Percentiles rank a stretch among this genome's conserved stretches.
Conservation (phyloP, 2,888 invertebrate species). For the Agrochola macilenta region DNA sequence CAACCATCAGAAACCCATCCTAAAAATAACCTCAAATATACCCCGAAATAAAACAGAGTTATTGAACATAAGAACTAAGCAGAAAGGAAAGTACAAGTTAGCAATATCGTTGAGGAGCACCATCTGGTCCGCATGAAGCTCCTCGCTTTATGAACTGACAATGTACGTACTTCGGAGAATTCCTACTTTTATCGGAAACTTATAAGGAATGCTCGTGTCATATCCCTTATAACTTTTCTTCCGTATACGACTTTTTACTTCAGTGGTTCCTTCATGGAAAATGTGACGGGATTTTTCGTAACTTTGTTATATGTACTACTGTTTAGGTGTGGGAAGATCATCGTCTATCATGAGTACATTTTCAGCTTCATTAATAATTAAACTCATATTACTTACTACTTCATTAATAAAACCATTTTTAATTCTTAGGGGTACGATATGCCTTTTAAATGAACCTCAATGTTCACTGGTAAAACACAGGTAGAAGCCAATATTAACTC, state of each 20-base stretch:
- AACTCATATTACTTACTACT: background rate
- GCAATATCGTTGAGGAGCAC: conserved; percentile 56
- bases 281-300: background rate
- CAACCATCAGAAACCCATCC: background rate
- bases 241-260: conserved; percentile 41
- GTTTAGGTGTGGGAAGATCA: background rate
- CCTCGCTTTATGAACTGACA: conserved; percentile 63
- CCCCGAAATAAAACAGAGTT: conserved; percentile 37
- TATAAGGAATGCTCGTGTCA: conserved; percentile 51
- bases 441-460: background rate
- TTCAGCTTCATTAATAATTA: background rate
- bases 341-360: background rate
- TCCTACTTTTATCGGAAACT: conserved; percentile 56
- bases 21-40: background rate
- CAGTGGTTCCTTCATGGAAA: conserved; percentile 25
- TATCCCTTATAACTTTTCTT: conserved; percentile 45
- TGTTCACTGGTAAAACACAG: background rate
- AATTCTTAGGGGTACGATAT: background rate
- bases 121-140: conserved; percentile 58
- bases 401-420: background rate
- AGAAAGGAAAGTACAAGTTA: conserved; percentile 35
- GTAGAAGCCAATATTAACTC: background rate
- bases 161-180: conserved; percentile 32
- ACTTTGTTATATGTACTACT: background rate
- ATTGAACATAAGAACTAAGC: conserved; percentile 8